phyloP scores from a whole-genome alignment of 1,140 invertebrate species.

The Battus philenor region DNA sequence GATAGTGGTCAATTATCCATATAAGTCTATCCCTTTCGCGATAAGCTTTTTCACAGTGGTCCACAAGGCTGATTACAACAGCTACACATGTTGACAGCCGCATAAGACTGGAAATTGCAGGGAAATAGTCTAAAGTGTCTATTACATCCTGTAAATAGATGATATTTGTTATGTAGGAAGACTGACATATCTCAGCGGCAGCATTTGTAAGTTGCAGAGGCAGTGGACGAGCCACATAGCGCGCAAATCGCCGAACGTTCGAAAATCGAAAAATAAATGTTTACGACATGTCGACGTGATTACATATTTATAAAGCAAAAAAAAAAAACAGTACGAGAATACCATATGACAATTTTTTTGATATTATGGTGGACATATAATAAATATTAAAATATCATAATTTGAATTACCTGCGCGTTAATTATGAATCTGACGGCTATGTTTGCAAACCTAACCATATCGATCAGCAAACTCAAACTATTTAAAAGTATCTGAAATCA shows the following conservation, averaged over 20 bases:
- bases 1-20: conserved; percentile 33
- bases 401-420: conserved; percentile 41
- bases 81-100: conserved; percentile 29
- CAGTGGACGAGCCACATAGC: no score
- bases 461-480: conserved; percentile 42
- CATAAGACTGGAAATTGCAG: conserved; percentile 27
- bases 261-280: no score
- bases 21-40: conserved; percentile 32
- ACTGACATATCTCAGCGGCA: no score
- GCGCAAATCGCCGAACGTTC: no score
- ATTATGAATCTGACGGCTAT: conserved; percentile 34
- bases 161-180: no score
- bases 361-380: no score
- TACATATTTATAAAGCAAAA: no score
- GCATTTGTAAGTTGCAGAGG: no score
- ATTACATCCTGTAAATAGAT: conserved; percentile 24
- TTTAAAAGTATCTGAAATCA: conserved; percentile 50
- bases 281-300: no score
- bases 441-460: conserved; percentile 50
- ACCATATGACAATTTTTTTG: no score
- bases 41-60: conserved; percentile 38
- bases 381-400: no score
- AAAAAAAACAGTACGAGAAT: no score
- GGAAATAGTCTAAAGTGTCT: conserved; percentile 27
- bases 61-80: conserved; percentile 32